Percentiles rank a stretch among this genome's conserved stretches.
Conservation (phyloP, 1,140 invertebrate genomes). For the Microplitis mediator region DNA sequence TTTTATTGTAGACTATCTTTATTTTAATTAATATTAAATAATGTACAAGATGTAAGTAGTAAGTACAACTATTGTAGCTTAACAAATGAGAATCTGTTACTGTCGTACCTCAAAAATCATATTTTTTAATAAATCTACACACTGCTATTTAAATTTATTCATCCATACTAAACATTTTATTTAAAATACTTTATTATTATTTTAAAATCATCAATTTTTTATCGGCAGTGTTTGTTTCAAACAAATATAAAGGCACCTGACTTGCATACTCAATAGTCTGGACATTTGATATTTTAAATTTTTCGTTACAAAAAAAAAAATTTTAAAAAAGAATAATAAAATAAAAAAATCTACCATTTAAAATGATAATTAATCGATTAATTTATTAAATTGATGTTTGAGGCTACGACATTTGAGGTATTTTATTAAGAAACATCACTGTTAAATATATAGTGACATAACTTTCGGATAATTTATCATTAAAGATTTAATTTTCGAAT, state of each 20-base stretch:
- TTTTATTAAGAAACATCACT: slow-evolving; percentile 48
- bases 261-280: not conserved
- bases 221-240: not conserved
- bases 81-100: slow-evolving; percentile 56
- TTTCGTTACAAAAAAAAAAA: too few relatives aligned
- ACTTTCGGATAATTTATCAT: slow-evolving; percentile 42
- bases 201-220: not conserved
- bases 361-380: not conserved
- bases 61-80: slow-evolving; percentile 62
- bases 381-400: slow-evolving; percentile 35
- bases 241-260: not conserved
- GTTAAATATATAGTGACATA: slow-evolving; percentile 32
- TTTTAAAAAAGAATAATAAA: not conserved
- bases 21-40: slow-evolving; percentile 40
- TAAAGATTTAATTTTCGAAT: slow-evolving; percentile 45
- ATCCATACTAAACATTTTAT: too few relatives aligned
- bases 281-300: too few relatives aligned
- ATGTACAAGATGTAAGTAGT: slow-evolving; percentile 59
- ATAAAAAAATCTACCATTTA: not conserved
- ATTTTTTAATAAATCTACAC: not conserved
- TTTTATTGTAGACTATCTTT: slow-evolving; percentile 10
- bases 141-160: too few relatives aligned
- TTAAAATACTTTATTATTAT: too few relatives aligned
- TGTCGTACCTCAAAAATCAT: slow-evolving; percentile 43
- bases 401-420: slow-evolving; percentile 58